These are phyloP conservation scores for Pantelozetes paolii DNA, from an alignment of 2,888 invertebrate genomes.

Conservation along the genomic window DNA sequence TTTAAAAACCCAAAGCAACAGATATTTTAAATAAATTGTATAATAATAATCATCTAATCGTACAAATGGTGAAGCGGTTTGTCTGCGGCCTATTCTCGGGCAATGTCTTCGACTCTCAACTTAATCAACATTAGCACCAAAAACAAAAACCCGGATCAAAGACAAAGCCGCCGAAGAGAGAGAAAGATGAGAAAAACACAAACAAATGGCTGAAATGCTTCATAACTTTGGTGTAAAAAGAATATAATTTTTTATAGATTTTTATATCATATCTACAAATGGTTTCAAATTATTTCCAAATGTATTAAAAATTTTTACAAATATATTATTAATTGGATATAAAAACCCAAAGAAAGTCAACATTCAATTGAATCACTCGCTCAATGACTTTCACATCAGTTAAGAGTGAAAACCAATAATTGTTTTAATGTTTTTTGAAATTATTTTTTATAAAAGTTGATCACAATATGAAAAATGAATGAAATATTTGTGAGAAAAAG, in stretches of 20 bases:
- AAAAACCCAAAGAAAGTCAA: not conserved
- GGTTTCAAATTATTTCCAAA: not conserved
- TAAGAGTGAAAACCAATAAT: not conserved
- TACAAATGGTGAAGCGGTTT: slow-evolving; percentile 27
- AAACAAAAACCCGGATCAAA: not conserved
- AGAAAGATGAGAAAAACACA: too few relatives aligned
- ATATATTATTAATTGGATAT: slow-evolving; percentile 13
- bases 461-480: slow-evolving; percentile 19
- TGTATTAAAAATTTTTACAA: not conserved
- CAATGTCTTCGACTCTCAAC: slow-evolving; percentile 9
- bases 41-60: slow-evolving; percentile 15
- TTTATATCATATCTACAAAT: not conserved
- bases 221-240: not conserved
- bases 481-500: slow-evolving; percentile 4
- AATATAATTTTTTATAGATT: not conserved
- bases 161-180: not conserved
- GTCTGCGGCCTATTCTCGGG: not conserved
- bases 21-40: slow-evolving; percentile 27
- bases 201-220: not conserved
- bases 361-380: not conserved
- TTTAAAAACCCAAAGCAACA: slow-evolving; percentile 32
- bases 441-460: slow-evolving; percentile 15
- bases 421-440: not conserved
- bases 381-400: not conserved
- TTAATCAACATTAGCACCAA: slow-evolving; percentile 22